These are phyloP conservation scores for Leucoptera coffeella DNA, from an alignment of 2,888 invertebrate genomes.

Conservation along the genomic window DNA sequence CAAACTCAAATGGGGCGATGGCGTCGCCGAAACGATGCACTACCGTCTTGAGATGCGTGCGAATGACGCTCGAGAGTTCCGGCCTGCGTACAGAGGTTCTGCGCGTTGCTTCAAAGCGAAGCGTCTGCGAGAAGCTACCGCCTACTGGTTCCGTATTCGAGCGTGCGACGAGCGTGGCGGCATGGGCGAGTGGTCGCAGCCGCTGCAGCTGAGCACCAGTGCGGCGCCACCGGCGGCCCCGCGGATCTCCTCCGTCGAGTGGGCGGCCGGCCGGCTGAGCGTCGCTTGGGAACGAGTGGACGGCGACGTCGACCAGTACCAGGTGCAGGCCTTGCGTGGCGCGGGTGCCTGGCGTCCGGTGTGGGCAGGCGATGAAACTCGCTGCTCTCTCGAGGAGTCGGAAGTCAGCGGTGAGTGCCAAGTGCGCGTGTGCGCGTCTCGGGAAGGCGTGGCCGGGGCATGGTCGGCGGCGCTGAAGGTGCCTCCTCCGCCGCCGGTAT, in stretches of 20 bases:
- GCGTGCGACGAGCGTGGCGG: slow-evolving; percentile 80
- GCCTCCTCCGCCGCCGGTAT: slow-evolving; percentile 32
- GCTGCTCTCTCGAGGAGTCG: slow-evolving; percentile 60
- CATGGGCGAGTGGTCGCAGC: slow-evolving; percentile 69
- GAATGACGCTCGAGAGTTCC: slow-evolving; percentile 58
- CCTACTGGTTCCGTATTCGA: slow-evolving; percentile 80
- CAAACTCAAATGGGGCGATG: slow-evolving; percentile 82
- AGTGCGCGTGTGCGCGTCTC: slow-evolving; percentile 73
- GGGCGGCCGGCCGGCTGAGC: slow-evolving; percentile 29
- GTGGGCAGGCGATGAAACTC: slow-evolving; percentile 59
- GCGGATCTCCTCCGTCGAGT: slow-evolving; percentile 62
- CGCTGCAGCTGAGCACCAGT: slow-evolving; percentile 64
- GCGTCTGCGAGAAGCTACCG: slow-evolving; percentile 73
- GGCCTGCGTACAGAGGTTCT: slow-evolving; percentile 72
- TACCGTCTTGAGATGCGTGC: slow-evolving; percentile 82
- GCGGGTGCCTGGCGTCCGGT: slow-evolving; percentile 38
- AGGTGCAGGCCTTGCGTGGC: slow-evolving; percentile 57
- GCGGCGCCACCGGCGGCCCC: slow-evolving; percentile 77
- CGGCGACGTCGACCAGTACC: slow-evolving; percentile 65
- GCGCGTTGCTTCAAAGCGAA: slow-evolving; percentile 75
- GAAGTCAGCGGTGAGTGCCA: slow-evolving; percentile 70
- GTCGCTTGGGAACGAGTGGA: slow-evolving; percentile 55
- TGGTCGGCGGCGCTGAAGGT: slow-evolving; percentile 63
- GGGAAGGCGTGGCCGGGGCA: slow-evolving; percentile 62
- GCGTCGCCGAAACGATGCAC: slow-evolving; percentile 65